Conservation (phyloP, 2,113 vertebrate genomes). For the Nettapus auritus region DNA sequence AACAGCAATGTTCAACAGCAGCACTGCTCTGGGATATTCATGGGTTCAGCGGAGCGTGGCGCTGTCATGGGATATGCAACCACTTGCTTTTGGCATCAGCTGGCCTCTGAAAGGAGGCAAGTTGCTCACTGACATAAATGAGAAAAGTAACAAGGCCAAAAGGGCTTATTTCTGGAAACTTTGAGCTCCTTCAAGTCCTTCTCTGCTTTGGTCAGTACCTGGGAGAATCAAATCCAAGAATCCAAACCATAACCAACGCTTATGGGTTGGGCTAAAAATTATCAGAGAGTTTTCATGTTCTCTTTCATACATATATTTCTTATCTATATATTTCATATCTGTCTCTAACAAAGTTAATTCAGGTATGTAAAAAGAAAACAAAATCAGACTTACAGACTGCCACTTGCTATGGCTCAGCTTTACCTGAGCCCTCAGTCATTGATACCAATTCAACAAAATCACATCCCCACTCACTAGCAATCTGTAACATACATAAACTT, state of each 20-base stretch:
- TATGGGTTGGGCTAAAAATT: background rate
- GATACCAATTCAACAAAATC: background rate
- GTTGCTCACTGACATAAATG: accelerated
- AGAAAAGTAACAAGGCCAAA: background rate
- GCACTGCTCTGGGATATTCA: background rate
- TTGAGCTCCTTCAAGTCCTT: background rate
- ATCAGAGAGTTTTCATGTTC: background rate
- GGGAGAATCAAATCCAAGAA: background rate
- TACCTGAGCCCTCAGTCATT: background rate
- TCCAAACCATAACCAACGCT: background rate
- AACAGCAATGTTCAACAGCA: background rate
- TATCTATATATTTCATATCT: too few relatives aligned
- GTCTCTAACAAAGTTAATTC: background rate
- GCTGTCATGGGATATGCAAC: background rate
- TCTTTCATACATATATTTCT: background rate
- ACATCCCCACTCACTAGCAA: background rate
- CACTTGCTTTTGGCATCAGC: background rate
- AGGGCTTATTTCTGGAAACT: background rate
- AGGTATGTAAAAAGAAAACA: background rate
- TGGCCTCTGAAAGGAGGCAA: too few relatives aligned
- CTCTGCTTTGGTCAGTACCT: background rate
- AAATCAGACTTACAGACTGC: background rate
- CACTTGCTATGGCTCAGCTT: background rate
- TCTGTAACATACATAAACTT: background rate
- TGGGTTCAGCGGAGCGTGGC: background rate